Evolutionary conservation across 2,113 vertebrate species (phyloP).

Genomic region (Charadrius vociferus): DNA sequence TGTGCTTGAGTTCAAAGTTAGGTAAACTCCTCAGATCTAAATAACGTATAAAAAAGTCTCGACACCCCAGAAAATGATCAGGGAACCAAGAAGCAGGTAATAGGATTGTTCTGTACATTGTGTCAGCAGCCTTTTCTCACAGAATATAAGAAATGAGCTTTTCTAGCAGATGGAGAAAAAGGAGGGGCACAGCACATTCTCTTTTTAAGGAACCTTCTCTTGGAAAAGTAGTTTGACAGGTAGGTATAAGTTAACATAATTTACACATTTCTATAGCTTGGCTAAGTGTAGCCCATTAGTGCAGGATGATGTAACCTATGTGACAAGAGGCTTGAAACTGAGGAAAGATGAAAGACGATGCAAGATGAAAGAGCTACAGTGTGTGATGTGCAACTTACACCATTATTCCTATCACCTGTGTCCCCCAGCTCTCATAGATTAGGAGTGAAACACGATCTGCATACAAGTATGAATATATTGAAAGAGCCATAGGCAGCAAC

Average conservation of each 20-base stretch:
- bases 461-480: background rate
- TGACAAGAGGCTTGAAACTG: constrained; percentile 25
- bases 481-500: constrained; percentile 6
- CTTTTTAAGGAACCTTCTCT: background rate
- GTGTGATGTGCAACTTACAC: background rate
- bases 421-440: background rate
- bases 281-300: constrained; percentile 10
- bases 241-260: background rate
- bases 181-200: background rate
- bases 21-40: background rate
- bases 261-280: constrained; percentile 11
- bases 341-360: constrained; percentile 46
- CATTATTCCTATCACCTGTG: background rate
- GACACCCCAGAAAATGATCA: background rate
- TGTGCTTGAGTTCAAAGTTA: background rate
- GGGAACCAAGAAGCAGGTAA: background rate
- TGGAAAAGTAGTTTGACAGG: background rate
- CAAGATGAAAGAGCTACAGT: background rate
- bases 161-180: background rate
- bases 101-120: background rate
- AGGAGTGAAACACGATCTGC: background rate
- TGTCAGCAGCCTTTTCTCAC: constrained; percentile 2
- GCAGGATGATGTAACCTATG: background rate
- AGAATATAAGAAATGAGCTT: background rate
- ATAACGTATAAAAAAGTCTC: rapidly evolving